phyloP scores from a whole-genome alignment of 2,113 vertebrate genomes.

The Xenotilapia caudafasciata region DNA sequence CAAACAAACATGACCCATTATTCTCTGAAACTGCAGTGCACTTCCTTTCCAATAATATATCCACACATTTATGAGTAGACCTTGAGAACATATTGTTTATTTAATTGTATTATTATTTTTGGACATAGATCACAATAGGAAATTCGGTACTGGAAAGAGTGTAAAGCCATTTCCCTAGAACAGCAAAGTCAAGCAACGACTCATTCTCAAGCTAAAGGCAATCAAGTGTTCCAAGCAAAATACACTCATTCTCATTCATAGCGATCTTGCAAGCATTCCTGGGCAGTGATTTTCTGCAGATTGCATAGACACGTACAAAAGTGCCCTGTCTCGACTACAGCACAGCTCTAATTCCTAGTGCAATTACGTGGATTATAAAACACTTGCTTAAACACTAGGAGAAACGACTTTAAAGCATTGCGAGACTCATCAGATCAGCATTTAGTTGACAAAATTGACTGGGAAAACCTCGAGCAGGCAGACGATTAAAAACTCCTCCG shows the following conservation, averaged over 20 bases:
- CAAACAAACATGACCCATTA: neutral
- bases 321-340: neutral
- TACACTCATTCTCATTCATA: conserved; percentile 6
- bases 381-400: neutral
- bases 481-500: neutral
- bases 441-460: neutral
- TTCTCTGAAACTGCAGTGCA: neutral
- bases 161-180: conserved; percentile 22
- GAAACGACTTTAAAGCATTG: neutral
- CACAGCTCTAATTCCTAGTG: neutral
- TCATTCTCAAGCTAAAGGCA: neutral
- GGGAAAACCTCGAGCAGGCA: neutral
- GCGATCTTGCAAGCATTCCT: neutral
- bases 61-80: neutral
- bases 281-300: conserved; percentile 10
- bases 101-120: neutral
- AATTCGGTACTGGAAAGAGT: neutral
- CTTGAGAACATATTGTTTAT: neutral
- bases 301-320: neutral
- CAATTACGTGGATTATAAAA: neutral
- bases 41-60: neutral
- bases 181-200: neutral
- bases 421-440: neutral
- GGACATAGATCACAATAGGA: neutral
- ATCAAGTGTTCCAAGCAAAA: conserved; percentile 32